These are phyloP conservation scores for Caenorhabditis doughertyi DNA, from an alignment of 2,888 invertebrate species.

Conservation along the genomic window DNA sequence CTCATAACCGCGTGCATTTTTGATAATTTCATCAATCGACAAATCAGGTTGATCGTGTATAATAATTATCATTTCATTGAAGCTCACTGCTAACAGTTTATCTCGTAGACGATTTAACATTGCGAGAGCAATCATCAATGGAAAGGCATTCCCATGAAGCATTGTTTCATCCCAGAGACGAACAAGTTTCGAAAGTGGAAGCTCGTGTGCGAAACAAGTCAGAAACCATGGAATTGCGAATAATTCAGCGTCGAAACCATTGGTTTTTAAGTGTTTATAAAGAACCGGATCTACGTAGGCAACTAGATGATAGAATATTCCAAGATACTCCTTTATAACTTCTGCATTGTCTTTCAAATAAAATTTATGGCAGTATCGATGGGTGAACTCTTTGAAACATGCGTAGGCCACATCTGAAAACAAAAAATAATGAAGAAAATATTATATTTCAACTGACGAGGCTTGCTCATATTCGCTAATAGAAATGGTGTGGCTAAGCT, in stretches of 20 bases:
- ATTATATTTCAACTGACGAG: conserved; percentile 87
- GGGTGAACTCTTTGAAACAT: conserved; percentile 95
- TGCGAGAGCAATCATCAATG: conserved; percentile 88
- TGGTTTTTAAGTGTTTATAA: conserved; percentile 92
- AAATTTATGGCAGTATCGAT: conserved; percentile 96
- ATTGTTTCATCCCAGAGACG: conserved; percentile 98
- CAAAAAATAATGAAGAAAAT: background rate
- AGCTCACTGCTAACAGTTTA: conserved; percentile 90
- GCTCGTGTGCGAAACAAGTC: conserved; percentile 89
- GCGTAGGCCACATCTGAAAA: conserved; percentile 93
- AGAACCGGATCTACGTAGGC: conserved; percentile 95
- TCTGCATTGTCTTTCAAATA: conserved; percentile 97
- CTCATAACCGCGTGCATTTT: conserved; percentile 67
- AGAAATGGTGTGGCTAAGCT: conserved; percentile 98
- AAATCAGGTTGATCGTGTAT: conserved; percentile 93
- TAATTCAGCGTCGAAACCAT: conserved; percentile 95
- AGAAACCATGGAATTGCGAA: conserved; percentile 96
- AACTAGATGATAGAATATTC: conserved; percentile 96
- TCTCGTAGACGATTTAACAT: conserved; percentile 64
- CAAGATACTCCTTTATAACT: conserved; percentile 96
- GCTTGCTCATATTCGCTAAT: conserved; percentile 95
- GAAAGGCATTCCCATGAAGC: conserved; percentile 93
- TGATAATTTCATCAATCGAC: conserved; percentile 74
- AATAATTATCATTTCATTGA: conserved; percentile 97
- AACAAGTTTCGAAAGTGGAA: conserved; percentile 96